Conservation (phyloP, 2,797 vertebrate genomes). For the Potorous gilbertii region DNA sequence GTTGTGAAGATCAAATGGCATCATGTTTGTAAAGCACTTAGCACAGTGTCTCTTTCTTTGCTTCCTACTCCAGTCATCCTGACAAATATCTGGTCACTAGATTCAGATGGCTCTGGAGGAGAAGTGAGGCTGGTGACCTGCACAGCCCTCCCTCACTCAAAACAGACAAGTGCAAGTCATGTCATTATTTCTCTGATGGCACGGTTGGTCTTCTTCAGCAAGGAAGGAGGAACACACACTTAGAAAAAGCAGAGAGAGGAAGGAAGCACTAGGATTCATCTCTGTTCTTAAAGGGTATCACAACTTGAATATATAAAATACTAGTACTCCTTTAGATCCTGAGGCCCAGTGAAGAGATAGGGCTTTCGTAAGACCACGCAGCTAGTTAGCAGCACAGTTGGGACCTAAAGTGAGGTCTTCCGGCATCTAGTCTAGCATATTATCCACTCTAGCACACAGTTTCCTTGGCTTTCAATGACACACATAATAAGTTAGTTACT, state of each 20-base stretch:
- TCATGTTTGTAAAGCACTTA: neutral
- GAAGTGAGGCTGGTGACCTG: too few relatives aligned
- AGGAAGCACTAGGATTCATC: neutral
- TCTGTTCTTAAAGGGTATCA: constrained; percentile 5
- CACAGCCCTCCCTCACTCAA: too few relatives aligned
- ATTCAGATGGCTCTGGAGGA: too few relatives aligned
- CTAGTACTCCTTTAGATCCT: neutral
- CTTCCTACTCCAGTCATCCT: neutral
- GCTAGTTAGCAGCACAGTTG: neutral
- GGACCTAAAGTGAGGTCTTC: neutral
- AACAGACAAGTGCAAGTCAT: too few relatives aligned
- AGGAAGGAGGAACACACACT: neutral
- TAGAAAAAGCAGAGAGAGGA: constrained; percentile 13
- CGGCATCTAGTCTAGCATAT: neutral
- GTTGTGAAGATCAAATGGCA: neutral
- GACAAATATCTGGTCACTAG: too few relatives aligned
- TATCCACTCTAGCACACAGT: neutral
- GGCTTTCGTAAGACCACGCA: neutral
- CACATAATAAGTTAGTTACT: neutral
- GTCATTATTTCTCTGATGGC: too few relatives aligned
- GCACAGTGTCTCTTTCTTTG: neutral
- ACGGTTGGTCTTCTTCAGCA: too few relatives aligned
- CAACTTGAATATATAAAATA: neutral
- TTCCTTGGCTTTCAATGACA: neutral
- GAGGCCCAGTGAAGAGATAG: neutral